Conservation (phyloP, 1,140 invertebrate species). For the Aleiodes sp. region DNA sequence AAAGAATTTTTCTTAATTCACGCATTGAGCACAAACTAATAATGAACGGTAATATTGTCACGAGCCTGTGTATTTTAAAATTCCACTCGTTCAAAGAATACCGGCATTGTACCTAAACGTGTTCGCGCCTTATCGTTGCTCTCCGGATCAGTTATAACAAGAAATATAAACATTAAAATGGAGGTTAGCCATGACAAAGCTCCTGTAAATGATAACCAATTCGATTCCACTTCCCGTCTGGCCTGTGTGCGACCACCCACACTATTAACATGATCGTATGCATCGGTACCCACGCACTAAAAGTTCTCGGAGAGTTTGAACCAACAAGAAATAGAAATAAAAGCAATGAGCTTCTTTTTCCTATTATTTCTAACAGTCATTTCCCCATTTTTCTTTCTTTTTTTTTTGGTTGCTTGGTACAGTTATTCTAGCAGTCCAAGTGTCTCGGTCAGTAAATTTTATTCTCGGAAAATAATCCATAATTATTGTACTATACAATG, state of each 20-base stretch:
- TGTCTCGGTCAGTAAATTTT: conserved; percentile 16
- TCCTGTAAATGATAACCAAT: conserved; percentile 32
- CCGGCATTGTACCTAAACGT: not conserved
- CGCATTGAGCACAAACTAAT: no score
- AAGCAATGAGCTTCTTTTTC: not conserved
- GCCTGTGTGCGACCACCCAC: conserved; percentile 28
- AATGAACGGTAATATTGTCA: no score
- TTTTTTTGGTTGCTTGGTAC: not conserved
- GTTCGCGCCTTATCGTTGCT: not conserved
- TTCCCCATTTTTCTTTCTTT: not conserved
- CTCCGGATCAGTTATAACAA: conserved; percentile 2
- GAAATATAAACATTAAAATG: conserved; percentile 4
- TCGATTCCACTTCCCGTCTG: conserved; percentile 34
- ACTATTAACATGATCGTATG: conserved; percentile 20
- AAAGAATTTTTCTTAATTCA: no score
- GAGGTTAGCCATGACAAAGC: conserved; percentile 31
- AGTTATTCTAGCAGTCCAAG: conserved; percentile 11
- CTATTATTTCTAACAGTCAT: conserved; percentile 10
- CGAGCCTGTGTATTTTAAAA: no score
- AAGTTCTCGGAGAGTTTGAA: no score
- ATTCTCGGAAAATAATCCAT: not conserved
- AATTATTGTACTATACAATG: not conserved
- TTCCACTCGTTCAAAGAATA: not conserved
- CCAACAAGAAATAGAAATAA: not conserved
- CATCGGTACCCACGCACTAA: not conserved